A percentile compares a stretch with the other conserved stretches of the same genome.
Conservation (phyloP, 2,113 vertebrate genomes). For the Rutilus rutilus region DNA sequence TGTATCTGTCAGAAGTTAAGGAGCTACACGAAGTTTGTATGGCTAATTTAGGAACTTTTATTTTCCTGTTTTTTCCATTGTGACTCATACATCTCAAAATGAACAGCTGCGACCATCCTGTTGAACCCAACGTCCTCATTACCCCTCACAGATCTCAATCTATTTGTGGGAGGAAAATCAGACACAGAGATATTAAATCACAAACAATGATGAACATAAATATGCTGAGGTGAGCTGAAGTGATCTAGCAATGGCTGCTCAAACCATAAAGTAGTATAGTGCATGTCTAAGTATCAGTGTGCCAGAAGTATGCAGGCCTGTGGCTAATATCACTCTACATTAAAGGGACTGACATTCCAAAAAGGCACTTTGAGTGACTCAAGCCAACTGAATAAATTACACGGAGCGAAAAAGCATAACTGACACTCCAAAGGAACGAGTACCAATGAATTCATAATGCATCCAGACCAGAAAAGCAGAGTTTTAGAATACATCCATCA, state of each 20-base stretch:
- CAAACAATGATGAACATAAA: not conserved
- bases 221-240: not conserved
- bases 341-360: slow-evolving; percentile 15
- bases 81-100: slow-evolving; percentile 33
- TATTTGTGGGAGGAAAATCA: not conserved
- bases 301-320: not conserved
- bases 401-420: slow-evolving; percentile 19
- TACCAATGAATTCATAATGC: slow-evolving; percentile 28
- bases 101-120: slow-evolving; percentile 36
- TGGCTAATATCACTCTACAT: slow-evolving; percentile 7
- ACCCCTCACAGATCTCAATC: not conserved
- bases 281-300: too few species aligned
- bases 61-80: slow-evolving; percentile 1
- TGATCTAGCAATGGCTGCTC: not conserved
- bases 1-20: slow-evolving; percentile 88
- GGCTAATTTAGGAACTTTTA: slow-evolving; percentile 18
- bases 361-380: slow-evolving; percentile 1
- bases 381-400: slow-evolving; percentile 29
- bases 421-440: not conserved
- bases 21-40: slow-evolving; percentile 39
- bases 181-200: not conserved
- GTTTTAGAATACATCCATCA: not conserved
- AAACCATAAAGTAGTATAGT: not conserved
- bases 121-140: not conserved
- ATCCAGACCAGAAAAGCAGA: not conserved